These are phyloP conservation scores for Clarias laeviceps DNA, from an alignment of 2,797 vertebrate species.

Conservation along the genomic window DNA sequence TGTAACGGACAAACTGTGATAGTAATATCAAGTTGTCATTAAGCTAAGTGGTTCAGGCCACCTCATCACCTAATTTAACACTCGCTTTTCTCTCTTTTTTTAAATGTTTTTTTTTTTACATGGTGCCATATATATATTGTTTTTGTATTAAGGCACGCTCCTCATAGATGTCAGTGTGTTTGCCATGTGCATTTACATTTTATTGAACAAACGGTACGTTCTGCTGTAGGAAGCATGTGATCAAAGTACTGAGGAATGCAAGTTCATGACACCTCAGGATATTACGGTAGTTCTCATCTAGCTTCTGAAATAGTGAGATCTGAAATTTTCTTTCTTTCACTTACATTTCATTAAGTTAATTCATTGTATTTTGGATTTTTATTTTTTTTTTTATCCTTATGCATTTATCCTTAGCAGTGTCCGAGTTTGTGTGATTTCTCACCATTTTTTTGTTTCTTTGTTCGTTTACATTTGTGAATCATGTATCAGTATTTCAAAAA, in stretches of 20 bases:
- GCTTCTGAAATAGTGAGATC: slow-evolving; percentile 31
- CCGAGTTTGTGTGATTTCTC: slow-evolving; percentile 15
- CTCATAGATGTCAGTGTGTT: not conserved
- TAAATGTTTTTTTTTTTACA: not conserved
- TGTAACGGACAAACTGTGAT: slow-evolving; percentile 39
- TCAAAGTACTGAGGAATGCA: slow-evolving; percentile 45
- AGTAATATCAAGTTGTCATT: slow-evolving; percentile 27
- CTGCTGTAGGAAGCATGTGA: slow-evolving; percentile 41
- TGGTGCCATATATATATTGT: not conserved
- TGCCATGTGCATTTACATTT: not conserved
- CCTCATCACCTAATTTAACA: not conserved
- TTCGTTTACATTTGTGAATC: slow-evolving; percentile 19
- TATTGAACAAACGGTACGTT: slow-evolving; percentile 4
- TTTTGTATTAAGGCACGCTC: not conserved
- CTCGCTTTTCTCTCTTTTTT: slow-evolving; percentile 1
- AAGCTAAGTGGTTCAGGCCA: slow-evolving; percentile 52
- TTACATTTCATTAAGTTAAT: slow-evolving; percentile 44
- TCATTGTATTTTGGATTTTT: slow-evolving; percentile 2
- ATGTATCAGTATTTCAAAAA: not conserved
- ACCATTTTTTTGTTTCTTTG: slow-evolving; percentile 16
- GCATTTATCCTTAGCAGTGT: slow-evolving; percentile 33
- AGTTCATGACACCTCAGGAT: slow-evolving; percentile 48
- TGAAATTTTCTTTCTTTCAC: slow-evolving; percentile 25
- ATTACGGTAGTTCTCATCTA: slow-evolving; percentile 34
- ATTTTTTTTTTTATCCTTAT: not conserved